Base-by-base conservation (phyloP, 2,113 vertebrate species). In the Heteronetta atricapilla region DNA sequence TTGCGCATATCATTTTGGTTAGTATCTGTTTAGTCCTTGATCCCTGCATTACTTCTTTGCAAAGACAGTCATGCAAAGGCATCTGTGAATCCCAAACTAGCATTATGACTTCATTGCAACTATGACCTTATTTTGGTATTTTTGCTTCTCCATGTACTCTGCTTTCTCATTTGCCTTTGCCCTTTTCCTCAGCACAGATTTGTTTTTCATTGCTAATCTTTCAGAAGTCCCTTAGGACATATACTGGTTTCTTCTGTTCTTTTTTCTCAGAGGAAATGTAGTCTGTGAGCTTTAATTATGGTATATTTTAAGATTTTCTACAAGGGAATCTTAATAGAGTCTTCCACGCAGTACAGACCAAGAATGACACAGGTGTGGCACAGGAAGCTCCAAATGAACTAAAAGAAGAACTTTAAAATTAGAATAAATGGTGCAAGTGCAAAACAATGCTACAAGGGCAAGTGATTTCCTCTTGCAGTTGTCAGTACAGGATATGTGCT, bases 331-430 rank as follows among this genome's bases (percentile, higher is more conserved):
- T 91, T 91, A 55, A 18, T 23, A 74, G 44, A 83, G 25, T 22
- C 63, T 90, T 84, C 53, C 74, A 81, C 34, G 21, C n/a, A 29
- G 58, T 79, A 95, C 22, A 64, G 55, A 67, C 52, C 44, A 64
- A 60, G 86, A 64, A 63, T 84, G 83, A 50, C 88, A 76, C 90
- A 97, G 86, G 90, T 96, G 95, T 14, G 1, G 66, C 80, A 59
- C 92, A 94, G 95, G 94, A 96, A 96, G 80, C 86, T 58, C 74
- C 81, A 84, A 93, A 92, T 66, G 88, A 89, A 50, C 88, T 29
- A 82, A 86, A 90, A 93, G 88, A 90, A 86, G 88, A 89, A 84
- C 72, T 90, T 97, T 92, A 88, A 96, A 96, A 94, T 95, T 94
- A 92, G 90, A 95, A 90, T 93, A 90, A 92, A 83, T 90, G 69